phyloP scores from a whole-genome alignment of 2,113 vertebrate genomes.

The Lophotis ruficrista region DNA sequence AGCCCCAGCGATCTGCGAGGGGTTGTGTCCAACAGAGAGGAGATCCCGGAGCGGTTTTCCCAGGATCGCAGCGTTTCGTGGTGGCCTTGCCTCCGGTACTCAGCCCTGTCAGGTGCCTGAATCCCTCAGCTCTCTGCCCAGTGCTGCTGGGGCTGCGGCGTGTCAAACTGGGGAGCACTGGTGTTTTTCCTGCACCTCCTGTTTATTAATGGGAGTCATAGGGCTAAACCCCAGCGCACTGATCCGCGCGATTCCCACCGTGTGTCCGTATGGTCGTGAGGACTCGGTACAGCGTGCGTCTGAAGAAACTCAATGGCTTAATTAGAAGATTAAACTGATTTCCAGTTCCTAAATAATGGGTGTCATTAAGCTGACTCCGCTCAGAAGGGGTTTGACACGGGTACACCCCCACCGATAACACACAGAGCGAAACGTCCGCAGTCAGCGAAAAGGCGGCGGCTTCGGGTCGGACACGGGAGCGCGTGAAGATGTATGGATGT shows the following conservation, averaged over 20 bases:
- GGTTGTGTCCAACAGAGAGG: neutral
- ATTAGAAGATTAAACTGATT: conserved; percentile 21
- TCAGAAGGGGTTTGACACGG: neutral
- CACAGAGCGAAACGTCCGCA: neutral
- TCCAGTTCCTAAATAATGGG: conserved; percentile 8
- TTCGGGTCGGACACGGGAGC: neutral
- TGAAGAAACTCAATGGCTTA: neutral
- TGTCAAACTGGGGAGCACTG: rapidly evolving
- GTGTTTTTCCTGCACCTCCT: neutral
- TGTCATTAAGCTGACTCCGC: conserved; percentile 38
- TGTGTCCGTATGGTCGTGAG: neutral
- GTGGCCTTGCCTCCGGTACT: too few relatives aligned
- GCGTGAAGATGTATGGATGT: neutral
- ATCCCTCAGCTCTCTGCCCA: neutral
- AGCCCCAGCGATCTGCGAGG: neutral
- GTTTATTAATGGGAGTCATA: neutral
- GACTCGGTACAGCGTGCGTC: neutral
- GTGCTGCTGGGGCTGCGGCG: neutral
- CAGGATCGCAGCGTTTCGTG: rapidly evolving
- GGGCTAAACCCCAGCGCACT: neutral
- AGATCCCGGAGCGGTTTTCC: too few relatives aligned
- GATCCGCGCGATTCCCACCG: neutral
- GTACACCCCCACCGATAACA: neutral
- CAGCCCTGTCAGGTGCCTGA: rapidly evolving
- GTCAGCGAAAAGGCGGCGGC: neutral